Base-by-base conservation (phyloP, 2,797 vertebrate genomes). In the Darevskia mixta region DNA sequence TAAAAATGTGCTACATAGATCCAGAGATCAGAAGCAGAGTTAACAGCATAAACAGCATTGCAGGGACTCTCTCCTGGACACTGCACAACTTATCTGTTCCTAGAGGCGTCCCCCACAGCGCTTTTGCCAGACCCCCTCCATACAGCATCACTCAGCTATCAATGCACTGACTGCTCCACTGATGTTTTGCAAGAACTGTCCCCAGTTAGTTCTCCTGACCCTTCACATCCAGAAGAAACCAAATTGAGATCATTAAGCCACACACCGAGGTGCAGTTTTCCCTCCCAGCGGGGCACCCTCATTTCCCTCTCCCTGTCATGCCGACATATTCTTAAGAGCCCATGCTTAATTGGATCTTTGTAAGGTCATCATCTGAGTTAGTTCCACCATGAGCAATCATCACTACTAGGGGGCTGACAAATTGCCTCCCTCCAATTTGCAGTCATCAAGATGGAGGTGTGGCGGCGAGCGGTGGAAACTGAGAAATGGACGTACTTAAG, bases 281-380 rank as follows among this genome's bases (percentile, higher is more conserved):
- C 45, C 86, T 85, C 58, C 86, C 76, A 13, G 72, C 11, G n/a
- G 73, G 82, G 25, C 0, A 2, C 79, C 35, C 67, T 83, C 58
- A 20, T 69, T 88, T 77, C 85, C 20, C 83, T 86, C 79, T 73
- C 83, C 25, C 29, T 85, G n/a, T 91, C 93, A 93, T 0, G 43
- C 91, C 92, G 92, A 90, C 88, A 85, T 82, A 55, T 81, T 85
- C 83, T 81, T 85, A 91, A 93, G 90, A 93, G 92, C 91, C 95
- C 78, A 86, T 87, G 86, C 92, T 96, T 95, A 95, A 95, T 93
- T 96, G 90, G 93, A 93, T 94, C 92, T 92, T 85, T 92, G 90
- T 90, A 94, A 92, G 90, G 90, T 92, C 95, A 93, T 91, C 93
- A 93, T 86, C 92, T 90, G 92, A 94, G 94, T 95, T 95, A 93